Evolutionary conservation across 1,140 invertebrate species (phyloP), one percentile per base, ranked within the genome.

Genomic region (Lordiphosa stackelbergi): DNA sequence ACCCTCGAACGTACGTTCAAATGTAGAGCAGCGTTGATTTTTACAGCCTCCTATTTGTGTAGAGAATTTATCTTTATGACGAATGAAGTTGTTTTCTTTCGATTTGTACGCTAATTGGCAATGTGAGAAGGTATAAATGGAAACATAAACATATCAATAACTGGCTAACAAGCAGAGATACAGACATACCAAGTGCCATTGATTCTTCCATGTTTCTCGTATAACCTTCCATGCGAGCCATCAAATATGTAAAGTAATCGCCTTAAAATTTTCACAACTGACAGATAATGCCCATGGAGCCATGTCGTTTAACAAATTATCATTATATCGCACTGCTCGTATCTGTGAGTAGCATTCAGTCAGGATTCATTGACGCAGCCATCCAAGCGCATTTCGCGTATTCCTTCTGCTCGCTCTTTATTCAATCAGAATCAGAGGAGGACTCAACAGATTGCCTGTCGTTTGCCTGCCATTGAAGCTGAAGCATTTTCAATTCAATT

Each of bases 361-460:
- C 43, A 36, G 49, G 57, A 43, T 49, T 38, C 57, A 59, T 53
- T 41, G 31, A 35, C 42, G 34, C 52, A 71, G 48, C 46, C 72
- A 72, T 40, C 63, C 53, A 62, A 58, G 61, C 75, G 53, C 59
- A 68, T 71, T 69, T 69, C 77, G 64, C 60, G 68, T 63, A 77
- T 73, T 77, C 61, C 53, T 57, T 62, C 48, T 47, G 47, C 64
- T 37, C 42, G 16, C n/a, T 51, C 42, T 65, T 66, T 52, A 77
- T 81, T 81, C 77, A 83, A 73, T 83, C 77, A 73, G 55, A 62
- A 34, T 34, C 43, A 5, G 12, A 46, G 24, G 45, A 38, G 53
- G 65, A 83, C 69, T 83, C 73, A 77, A 83, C 77, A 83, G 77
- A 83, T 83, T 83, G 77, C 77, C 77, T 83, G 72, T 83, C 77